These are phyloP conservation scores for Stratiolaelaps scimitus DNA, from an alignment of 1,140 invertebrate genomes.

Conservation along the genomic window DNA sequence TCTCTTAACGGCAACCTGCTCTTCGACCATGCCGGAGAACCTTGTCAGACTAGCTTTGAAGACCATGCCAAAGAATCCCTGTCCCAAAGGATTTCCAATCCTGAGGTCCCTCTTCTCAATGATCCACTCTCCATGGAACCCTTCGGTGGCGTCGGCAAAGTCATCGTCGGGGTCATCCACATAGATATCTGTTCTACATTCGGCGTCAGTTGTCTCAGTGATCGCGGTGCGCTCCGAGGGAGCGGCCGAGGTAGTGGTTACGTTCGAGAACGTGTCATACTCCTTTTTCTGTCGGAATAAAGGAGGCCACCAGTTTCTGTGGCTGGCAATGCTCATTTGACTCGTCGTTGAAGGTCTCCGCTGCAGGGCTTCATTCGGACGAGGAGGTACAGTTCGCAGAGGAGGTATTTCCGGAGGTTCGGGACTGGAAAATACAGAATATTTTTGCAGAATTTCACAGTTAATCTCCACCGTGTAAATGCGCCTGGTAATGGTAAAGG, in stretches of 20 bases:
- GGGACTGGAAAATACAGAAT: no score
- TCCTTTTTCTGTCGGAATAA: slow-evolving; percentile 1
- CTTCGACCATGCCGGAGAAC: slow-evolving; percentile 42
- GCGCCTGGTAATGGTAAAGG: no score
- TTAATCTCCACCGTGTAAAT: no score
- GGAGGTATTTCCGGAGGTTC: no score
- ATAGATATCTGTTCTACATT: no score
- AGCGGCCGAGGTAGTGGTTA: neutral
- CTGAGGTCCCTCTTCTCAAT: slow-evolving; percentile 30
- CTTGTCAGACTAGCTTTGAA: slow-evolving; percentile 51
- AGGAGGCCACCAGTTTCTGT: neutral
- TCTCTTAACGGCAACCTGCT: slow-evolving; percentile 58
- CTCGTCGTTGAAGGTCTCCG: no score
- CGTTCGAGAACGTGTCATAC: neutral
- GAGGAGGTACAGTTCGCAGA: no score
- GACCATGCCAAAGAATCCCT: slow-evolving; percentile 60
- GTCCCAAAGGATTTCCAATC: slow-evolving; percentile 32
- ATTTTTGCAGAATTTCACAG: no score
- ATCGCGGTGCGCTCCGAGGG: neutral
- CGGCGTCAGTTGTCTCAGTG: neutral
- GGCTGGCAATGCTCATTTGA: no score
- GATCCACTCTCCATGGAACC: slow-evolving; percentile 26
- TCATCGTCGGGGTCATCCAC: neutral
- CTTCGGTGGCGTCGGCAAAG: neutral
- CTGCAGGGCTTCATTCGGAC: no score